Evolutionary conservation across 1,140 invertebrate species (phyloP), one percentile per base, ranked within the genome.

Genomic region (Lasioglossum albipes): DNA sequence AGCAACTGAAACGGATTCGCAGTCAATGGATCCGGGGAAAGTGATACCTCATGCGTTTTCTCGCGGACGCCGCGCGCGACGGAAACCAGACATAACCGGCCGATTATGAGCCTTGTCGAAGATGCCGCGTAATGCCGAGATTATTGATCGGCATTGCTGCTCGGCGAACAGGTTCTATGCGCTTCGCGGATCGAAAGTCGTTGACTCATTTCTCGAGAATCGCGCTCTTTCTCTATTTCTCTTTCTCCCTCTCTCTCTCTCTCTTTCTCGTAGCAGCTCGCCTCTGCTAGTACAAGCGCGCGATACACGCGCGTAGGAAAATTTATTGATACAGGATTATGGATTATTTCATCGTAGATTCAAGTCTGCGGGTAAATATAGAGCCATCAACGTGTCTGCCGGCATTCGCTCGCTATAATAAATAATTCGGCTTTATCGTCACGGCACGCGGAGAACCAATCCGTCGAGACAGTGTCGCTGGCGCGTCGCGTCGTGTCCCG

Each of bases 161-260:
- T 77, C 68, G 84, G 52, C 69, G 79, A 90, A 89, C 89, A 88
- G 90, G 90, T 90, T 89, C 85, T 84, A 85, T 83, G 75, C 66
- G n/a, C 65, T 27, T 75, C 67, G 72, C 74, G 85, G 84, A 88
- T 89, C 82, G 88, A 89, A 84, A 92, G 90, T 89, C 89, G 89
- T 90, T 91, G 91, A 90, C 90, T 91, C 85, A 90, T 90, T 90
- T 92, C 81, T 79, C 86, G 42, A 61, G 68, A 61, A 76, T 85
- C 81, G 76, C 81, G 71, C 57, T 80, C 82, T 49, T 13, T 49
- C 36, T 36, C 36, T 36, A 36, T 36, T 36, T 36, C 36, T 36
- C 3, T 36, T 36, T 5, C 36, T 36, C 36, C 5, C 36, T 36
- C 36, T 36, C 36, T 36, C 36, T 36, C 36, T 36, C 36, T 36